These are phyloP conservation scores for Acanthaster planci DNA, from an alignment of 35 echinoderm and acorn worm genomes.

Conservation along the genomic window DNA sequence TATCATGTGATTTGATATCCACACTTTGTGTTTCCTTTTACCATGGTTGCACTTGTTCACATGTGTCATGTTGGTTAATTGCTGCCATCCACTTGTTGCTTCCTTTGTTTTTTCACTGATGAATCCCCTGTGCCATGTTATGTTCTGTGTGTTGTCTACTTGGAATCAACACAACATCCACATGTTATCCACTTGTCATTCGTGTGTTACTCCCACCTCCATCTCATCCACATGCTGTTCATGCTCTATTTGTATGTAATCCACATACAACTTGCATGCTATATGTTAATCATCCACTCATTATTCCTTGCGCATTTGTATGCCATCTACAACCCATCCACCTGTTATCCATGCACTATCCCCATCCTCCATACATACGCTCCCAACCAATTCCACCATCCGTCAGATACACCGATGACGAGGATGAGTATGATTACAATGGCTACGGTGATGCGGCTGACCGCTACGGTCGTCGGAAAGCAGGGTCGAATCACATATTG, in stretches of 20 bases:
- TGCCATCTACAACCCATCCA: neutral
- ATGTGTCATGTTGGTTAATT: too few species aligned
- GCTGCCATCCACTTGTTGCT: too few species aligned
- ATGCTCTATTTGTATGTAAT: neutral
- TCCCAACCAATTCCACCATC: neutral
- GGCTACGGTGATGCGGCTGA: neutral
- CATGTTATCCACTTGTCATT: neutral
- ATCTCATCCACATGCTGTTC: neutral
- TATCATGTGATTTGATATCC: too few species aligned
- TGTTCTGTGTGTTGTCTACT: too few species aligned
- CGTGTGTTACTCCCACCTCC: neutral
- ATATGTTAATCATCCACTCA: neutral
- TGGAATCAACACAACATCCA: neutral
- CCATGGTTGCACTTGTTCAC: too few species aligned
- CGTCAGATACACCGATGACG: conserved; percentile 30
- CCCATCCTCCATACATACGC: neutral
- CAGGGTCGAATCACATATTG: conserved; percentile 23
- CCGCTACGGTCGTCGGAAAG: neutral
- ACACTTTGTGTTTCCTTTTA: too few species aligned
- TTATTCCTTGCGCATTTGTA: neutral
- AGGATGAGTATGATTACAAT: conserved; percentile 47
- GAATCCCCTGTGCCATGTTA: too few species aligned
- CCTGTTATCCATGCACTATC: neutral
- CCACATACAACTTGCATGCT: neutral
- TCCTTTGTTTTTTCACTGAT: too few species aligned